Percentiles rank a stretch among this genome's conserved stretches.
Evolutionary conservation across 37 sponge, comb jelly and placozoan genomes (phyloP).

Genomic region (Oscarella lobularis): DNA sequence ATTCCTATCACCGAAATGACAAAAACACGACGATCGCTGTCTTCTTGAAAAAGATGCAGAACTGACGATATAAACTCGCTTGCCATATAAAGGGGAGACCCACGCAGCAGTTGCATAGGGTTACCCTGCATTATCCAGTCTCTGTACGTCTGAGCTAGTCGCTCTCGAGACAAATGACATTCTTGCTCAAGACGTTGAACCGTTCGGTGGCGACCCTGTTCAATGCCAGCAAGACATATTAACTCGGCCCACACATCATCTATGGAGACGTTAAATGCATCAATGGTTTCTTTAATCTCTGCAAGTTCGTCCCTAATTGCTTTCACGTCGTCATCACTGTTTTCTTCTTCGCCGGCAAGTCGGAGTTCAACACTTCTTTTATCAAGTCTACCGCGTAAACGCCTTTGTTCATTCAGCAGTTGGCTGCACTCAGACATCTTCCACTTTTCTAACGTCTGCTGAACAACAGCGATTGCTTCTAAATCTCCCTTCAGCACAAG

Average conservation of each 20-base stretch:
- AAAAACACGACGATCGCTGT: neutral
- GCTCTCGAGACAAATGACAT: too few species aligned
- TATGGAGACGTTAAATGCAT: neutral
- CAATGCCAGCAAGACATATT: neutral
- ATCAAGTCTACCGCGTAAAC: neutral
- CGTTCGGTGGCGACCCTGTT: too few species aligned
- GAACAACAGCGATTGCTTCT: neutral
- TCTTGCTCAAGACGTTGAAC: too few species aligned
- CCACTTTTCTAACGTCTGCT: neutral
- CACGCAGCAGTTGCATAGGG: neutral
- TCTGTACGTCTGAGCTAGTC: too few species aligned
- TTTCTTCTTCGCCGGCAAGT: neutral
- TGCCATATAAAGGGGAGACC: neutral
- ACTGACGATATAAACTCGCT: too few species aligned
- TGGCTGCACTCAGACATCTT: neutral
- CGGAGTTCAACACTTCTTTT: neutral
- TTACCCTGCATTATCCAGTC: too few species aligned
- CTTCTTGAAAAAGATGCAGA: too few species aligned
- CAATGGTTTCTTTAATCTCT: neutral
- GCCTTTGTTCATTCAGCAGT: neutral
- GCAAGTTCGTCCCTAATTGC: neutral
- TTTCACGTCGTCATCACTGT: neutral
- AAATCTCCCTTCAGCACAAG: neutral
- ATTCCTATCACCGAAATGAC: neutral
- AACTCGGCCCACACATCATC: neutral